Conservation (phyloP, 1,140 invertebrate species). For the Calosoma granatense region DNA sequence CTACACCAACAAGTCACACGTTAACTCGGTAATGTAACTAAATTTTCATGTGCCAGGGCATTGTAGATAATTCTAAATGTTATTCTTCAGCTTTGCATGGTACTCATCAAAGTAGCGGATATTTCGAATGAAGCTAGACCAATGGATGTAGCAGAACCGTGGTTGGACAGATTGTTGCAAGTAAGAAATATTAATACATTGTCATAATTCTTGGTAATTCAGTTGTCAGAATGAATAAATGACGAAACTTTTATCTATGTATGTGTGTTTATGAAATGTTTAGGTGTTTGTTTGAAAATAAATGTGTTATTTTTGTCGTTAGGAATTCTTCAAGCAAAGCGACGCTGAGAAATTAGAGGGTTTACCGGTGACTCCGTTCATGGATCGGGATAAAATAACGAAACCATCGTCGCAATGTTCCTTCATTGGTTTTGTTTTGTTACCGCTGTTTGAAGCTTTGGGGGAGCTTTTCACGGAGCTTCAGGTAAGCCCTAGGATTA, state of each 20-base stretch:
- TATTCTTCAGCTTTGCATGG: slow-evolving; percentile 61
- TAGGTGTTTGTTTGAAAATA: slow-evolving; percentile 11
- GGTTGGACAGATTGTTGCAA: slow-evolving; percentile 65
- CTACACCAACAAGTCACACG: slow-evolving; percentile 62
- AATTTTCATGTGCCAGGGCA: background rate
- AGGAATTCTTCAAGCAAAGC: slow-evolving; percentile 74
- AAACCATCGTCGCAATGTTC: slow-evolving; percentile 78
- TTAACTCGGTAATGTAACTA: slow-evolving; percentile 57
- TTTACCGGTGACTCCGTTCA: slow-evolving; percentile 76
- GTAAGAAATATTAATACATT: slow-evolving; percentile 25
- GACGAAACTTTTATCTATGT: background rate
- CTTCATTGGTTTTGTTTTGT: slow-evolving; percentile 73
- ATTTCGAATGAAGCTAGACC: slow-evolving; percentile 80
- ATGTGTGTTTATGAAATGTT: background rate
- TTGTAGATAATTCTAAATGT: background rate
- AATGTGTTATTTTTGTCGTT: background rate
- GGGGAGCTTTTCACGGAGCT: slow-evolving; percentile 61
- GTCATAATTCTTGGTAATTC: background rate
- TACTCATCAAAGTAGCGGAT: slow-evolving; percentile 78
- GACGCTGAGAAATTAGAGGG: slow-evolving; percentile 77
- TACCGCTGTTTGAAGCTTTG: slow-evolving; percentile 69
- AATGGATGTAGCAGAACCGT: slow-evolving; percentile 76
- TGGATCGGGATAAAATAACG: slow-evolving; percentile 84
- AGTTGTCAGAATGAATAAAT: background rate
- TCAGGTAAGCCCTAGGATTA: slow-evolving; percentile 39